These are phyloP conservation scores for Ctenodactylus gundi DNA, from an alignment of 2,113 vertebrate genomes.

Conservation along the genomic window DNA sequence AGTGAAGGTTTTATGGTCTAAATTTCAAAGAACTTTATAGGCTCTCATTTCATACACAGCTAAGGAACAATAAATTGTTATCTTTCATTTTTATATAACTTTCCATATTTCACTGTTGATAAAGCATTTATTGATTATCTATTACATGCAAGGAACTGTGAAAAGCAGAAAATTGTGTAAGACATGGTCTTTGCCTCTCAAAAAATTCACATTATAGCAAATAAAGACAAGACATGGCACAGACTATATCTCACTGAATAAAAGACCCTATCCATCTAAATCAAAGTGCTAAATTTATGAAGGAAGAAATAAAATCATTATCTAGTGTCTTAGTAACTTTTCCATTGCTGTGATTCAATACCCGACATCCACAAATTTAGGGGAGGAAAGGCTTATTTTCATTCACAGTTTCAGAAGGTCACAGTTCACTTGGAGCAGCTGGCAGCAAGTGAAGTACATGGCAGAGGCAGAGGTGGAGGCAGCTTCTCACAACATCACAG, in stretches of 20 bases:
- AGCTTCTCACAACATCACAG: too few species aligned
- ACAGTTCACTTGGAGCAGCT: too few species aligned
- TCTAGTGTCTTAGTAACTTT: too few species aligned
- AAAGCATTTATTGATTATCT: conserved; percentile 52
- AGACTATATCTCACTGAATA: neutral
- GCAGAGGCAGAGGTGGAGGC: too few species aligned
- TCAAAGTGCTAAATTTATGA: neutral
- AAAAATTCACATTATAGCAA: neutral
- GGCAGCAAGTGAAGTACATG: too few species aligned
- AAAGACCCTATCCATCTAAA: neutral
- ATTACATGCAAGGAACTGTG: conserved; percentile 14
- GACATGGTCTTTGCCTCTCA: neutral
- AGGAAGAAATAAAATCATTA: neutral
- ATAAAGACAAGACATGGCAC: neutral
- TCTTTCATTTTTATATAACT: conserved; percentile 46
- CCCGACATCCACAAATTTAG: too few species aligned
- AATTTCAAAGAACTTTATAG: neutral
- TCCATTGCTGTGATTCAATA: too few species aligned
- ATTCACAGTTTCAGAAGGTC: too few species aligned
- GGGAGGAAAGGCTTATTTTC: too few species aligned
- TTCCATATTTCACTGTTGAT: neutral
- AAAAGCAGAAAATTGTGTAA: conserved; percentile 34
- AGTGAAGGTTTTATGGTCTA: conserved; percentile 17
- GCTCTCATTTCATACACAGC: conserved; percentile 26
- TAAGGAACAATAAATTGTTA: neutral